A percentile compares a stretch with the other conserved stretches of the same genome.
These are phyloP conservation scores for Mareca penelope DNA, from an alignment of 2,797 vertebrate genomes.

Conservation along the genomic window DNA sequence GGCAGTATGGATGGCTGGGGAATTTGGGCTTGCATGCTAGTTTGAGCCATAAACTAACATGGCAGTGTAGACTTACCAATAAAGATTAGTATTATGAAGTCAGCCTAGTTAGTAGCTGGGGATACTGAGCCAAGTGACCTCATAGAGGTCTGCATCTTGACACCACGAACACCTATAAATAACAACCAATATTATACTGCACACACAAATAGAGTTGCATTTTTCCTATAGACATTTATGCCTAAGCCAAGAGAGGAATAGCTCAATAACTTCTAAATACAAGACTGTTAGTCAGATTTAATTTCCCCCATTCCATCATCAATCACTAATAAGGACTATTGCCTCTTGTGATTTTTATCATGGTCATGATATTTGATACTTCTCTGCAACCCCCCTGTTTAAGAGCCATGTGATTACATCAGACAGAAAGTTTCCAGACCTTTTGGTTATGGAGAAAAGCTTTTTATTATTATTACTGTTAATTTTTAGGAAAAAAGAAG, in stretches of 20 bases:
- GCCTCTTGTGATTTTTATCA: constrained; percentile 25
- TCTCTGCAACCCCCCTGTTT: not conserved
- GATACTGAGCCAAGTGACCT: constrained; percentile 47
- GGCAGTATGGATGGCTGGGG: constrained; percentile 5
- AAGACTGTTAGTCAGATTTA: not conserved
- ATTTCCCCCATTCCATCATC: not conserved
- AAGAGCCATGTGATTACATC: constrained; percentile 12
- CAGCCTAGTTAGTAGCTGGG: not conserved
- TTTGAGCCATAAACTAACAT: constrained; percentile 24
- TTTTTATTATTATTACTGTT: not conserved
- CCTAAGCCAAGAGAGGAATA: not conserved
- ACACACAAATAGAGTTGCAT: not conserved
- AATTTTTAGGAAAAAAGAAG: not conserved
- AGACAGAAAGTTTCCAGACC: constrained; percentile 12
- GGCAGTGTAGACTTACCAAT: constrained; percentile 28
- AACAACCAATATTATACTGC: not conserved
- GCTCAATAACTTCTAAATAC: not conserved
- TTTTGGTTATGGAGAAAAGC: not conserved
- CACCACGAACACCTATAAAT: not conserved
- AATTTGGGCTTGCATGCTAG: not conserved
- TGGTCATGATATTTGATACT: not conserved
- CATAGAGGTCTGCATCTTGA: not conserved
- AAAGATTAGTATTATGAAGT: not conserved
- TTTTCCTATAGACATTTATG: not conserved
- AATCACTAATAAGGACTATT: constrained; percentile 7